Base-by-base conservation (phyloP, 2,113 vertebrate species). In the Ovis canadensis region DNA sequence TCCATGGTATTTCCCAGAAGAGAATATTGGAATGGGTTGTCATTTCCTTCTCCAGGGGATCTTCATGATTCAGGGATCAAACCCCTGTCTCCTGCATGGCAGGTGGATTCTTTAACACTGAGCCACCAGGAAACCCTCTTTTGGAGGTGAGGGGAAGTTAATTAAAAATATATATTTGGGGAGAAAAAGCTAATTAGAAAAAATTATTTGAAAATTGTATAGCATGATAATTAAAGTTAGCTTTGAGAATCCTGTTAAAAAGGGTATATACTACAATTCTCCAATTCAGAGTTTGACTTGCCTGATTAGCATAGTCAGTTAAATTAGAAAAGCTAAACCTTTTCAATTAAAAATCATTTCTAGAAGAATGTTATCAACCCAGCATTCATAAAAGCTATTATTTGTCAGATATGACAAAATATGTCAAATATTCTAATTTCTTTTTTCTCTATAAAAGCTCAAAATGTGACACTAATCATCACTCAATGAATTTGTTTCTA, bases 391-490 rank as follows among this genome's bases (percentile, higher is more conserved):
- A 97, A 83, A 50, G 43, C 7, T 89, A 15, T 71, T n/a, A 89
- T 93, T 93, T n/a, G 21, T 36, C 71, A 77, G 29, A 62, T 40
- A 54, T 77, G 77, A 93, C 52, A 96, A 95, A 90, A 67, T 98
- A 77, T 82, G 83, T 25, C 43, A 90, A 94, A 96, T 93, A 78
- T 45, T 96, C 55, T 86, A 88, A 21, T 48, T 93, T 86, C 17
- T 59, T 54, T 3, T 40, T 3, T 82, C 67, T 85, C 7, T 84
- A 11, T 86, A 89, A 94, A 91, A 95, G 21, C 52, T 81, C 23
- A 95, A 92, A 90, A 40, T 90, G 11, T 82, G 40, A 27, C 21
- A 94, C 90, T 96, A 96, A 57, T 62, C 3, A 50, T 93, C 21
- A 93, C 1, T 96, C 40, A 81, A 4, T 71, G 17, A 92, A 9